Evolutionary conservation across 2,113 vertebrate genomes (phyloP).

Genomic region (Carlito syrichta): DNA sequence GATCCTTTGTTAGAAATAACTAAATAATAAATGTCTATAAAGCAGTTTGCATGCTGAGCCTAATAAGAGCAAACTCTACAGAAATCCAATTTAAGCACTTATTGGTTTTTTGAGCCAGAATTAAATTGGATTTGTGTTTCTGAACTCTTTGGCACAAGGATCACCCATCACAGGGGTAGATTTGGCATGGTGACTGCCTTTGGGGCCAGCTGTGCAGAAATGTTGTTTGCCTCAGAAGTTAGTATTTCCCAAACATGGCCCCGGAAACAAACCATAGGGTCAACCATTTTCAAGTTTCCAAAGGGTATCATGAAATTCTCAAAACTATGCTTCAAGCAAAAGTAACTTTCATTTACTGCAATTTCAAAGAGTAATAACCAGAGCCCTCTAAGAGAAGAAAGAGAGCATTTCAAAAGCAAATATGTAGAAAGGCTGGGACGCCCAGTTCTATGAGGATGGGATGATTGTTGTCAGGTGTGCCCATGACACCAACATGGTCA

Average conservation of each 20-base stretch:
- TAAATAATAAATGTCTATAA: conserved; percentile 75
- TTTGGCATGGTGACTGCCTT: conserved; percentile 7
- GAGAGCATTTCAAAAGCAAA: background rate
- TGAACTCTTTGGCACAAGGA: conserved; percentile 57
- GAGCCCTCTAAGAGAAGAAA: background rate
- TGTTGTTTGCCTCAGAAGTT: conserved; percentile 4
- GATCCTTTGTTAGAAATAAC: conserved; percentile 75
- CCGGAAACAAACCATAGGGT: background rate
- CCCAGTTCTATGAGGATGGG: background rate
- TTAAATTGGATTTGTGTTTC: conserved; percentile 77
- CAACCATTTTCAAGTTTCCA: conserved; percentile 9
- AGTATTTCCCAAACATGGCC: conserved; percentile 3
- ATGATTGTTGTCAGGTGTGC: accelerated
- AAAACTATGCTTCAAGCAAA: conserved; percentile 4
- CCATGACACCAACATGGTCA: background rate
- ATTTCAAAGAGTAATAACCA: conserved; percentile 8
- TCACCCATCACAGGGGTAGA: background rate
- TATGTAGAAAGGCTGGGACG: background rate
- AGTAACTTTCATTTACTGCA: background rate
- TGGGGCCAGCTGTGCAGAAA: conserved; percentile 30
- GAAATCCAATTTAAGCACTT: conserved; percentile 75
- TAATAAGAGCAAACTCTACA: conserved; percentile 69
- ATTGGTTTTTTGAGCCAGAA: conserved; percentile 69
- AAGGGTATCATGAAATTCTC: background rate
- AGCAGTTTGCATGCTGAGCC: conserved; percentile 67